Evolutionary conservation across 2,888 invertebrate species (phyloP).

Genomic region (Oxytorus armatus): DNA sequence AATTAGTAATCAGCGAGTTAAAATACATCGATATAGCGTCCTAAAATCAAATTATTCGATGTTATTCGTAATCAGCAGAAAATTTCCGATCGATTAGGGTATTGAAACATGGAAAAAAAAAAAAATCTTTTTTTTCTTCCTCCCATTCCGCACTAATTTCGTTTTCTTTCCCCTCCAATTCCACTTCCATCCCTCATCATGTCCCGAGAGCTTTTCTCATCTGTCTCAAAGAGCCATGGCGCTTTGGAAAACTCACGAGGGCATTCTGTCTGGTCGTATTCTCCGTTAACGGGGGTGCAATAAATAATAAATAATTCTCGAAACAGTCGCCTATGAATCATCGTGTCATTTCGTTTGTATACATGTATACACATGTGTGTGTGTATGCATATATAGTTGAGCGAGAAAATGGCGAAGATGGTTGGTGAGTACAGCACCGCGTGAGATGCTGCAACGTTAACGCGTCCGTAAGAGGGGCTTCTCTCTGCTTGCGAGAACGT

Average conservation of each 20-base stretch:
- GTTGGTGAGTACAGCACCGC: slow-evolving; percentile 4
- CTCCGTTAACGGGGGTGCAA: slow-evolving; percentile 71
- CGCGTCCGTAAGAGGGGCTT: slow-evolving; percentile 52
- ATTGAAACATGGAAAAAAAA: too few species aligned
- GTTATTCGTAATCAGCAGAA: too few species aligned
- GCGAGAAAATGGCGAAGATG: slow-evolving; percentile 59
- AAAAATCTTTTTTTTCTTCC: background rate
- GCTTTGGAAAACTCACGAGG: slow-evolving; percentile 56
- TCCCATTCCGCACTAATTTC: background rate
- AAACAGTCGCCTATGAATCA: slow-evolving; percentile 84
- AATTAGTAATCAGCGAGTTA: too few species aligned
- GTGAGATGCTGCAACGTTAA: slow-evolving; percentile 52
- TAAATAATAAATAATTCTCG: slow-evolving; percentile 84
- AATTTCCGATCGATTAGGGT: too few species aligned
- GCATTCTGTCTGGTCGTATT: slow-evolving; percentile 64
- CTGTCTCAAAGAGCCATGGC: slow-evolving; percentile 44
- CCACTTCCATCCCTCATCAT: slow-evolving; percentile 32
- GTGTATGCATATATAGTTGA: slow-evolving; percentile 10
- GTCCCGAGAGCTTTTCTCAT: slow-evolving; percentile 51
- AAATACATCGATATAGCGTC: too few species aligned
- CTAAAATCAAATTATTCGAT: too few species aligned
- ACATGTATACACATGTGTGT: slow-evolving; percentile 66
- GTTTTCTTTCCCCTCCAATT: background rate
- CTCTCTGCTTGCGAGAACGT: slow-evolving; percentile 28
- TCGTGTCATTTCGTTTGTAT: slow-evolving; percentile 82